Conservation (phyloP, 2,113 vertebrate genomes). For the Meriones unguiculatus region DNA sequence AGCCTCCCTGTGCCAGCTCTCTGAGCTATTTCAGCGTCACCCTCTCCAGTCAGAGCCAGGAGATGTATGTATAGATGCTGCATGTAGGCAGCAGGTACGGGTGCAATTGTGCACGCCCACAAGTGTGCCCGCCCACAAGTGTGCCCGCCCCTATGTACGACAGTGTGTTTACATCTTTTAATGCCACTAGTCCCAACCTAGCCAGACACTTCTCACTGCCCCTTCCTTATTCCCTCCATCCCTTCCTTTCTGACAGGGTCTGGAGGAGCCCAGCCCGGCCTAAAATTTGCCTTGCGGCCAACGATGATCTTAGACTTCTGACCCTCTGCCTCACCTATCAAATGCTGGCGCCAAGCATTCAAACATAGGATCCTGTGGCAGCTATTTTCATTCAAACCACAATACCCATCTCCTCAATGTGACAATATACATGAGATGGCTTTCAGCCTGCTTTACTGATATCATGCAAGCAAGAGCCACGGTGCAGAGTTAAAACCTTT, state of each 20-base stretch:
- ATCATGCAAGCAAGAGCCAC: background rate
- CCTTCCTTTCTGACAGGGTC: background rate
- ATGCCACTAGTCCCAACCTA: background rate
- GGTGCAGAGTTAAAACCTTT: background rate
- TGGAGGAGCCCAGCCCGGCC: background rate
- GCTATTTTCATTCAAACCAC: background rate
- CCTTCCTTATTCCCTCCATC: background rate
- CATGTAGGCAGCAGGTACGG: too few relatives aligned
- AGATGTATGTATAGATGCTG: background rate
- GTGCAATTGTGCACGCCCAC: background rate
- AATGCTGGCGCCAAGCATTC: background rate
- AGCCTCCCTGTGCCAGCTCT: background rate
- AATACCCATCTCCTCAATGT: slow-evolving; percentile 11
- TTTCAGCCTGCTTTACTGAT: background rate
- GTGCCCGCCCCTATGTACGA: rapidly evolving
- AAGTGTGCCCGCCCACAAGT: too few relatives aligned
- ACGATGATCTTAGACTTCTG: background rate
- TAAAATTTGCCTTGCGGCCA: background rate
- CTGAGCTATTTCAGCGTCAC: background rate
- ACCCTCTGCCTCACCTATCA: background rate
- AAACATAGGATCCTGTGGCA: too few relatives aligned
- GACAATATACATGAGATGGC: background rate
- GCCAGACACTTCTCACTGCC: background rate
- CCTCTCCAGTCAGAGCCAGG: background rate
- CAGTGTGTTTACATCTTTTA: background rate